A percentile compares a stretch with the other conserved stretches of the same genome.
Evolutionary conservation across 2,113 vertebrate species (phyloP).

Genomic region (Anolis carolinensis): DNA sequence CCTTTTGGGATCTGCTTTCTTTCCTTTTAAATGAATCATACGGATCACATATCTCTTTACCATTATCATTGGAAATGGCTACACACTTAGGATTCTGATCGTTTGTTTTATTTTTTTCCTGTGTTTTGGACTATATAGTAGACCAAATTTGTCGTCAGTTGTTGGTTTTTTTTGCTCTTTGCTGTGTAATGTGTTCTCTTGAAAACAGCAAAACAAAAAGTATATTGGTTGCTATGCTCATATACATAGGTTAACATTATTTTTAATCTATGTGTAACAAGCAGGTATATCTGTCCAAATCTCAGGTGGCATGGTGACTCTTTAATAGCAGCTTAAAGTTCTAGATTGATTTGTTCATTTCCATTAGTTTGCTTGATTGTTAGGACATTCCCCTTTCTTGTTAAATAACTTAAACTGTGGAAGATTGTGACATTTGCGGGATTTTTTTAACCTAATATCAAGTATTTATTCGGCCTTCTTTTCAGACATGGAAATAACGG

Average conservation of each 20-base stretch:
- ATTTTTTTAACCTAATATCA: neutral
- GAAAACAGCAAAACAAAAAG: neutral
- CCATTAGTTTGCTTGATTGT: neutral
- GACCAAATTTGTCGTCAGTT: neutral
- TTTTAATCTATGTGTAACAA: neutral
- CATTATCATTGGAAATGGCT: neutral
- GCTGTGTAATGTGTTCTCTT: neutral
- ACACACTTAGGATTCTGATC: neutral
- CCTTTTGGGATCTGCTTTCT: neutral
- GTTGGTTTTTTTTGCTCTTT: too few relatives aligned
- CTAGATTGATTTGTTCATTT: neutral
- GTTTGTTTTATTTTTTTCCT: constrained; percentile 9
- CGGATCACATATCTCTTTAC: neutral
- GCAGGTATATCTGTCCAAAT: neutral
- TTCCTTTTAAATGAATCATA: neutral
- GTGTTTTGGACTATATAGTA: neutral
- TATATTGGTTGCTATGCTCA: too few relatives aligned
- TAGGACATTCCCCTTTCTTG: neutral
- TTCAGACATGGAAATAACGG: neutral
- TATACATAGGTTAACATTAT: neutral
- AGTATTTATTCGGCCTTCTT: neutral
- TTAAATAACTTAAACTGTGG: neutral
- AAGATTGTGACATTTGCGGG: neutral
- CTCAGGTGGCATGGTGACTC: neutral
- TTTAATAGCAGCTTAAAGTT: neutral